Percentiles rank a stretch among this genome's conserved stretches.
phyloP scores from a whole-genome alignment of 2,888 invertebrate species.

The Galerucella calmariensis region DNA sequence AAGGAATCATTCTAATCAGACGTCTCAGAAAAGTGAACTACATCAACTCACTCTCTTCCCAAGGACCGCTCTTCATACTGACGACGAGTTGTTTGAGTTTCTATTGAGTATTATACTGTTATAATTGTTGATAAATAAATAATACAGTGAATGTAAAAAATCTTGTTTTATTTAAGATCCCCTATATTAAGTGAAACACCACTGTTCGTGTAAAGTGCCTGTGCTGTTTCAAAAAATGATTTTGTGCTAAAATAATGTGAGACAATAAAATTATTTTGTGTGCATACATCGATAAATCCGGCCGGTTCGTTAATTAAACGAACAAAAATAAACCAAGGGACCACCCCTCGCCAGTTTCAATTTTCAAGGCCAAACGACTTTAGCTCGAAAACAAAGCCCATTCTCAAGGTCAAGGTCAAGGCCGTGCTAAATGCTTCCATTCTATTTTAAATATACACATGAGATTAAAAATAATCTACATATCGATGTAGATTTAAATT shows the following conservation, averaged over 20 bases:
- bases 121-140: not conserved
- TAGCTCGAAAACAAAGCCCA: not conserved
- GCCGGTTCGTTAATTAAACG: not conserved
- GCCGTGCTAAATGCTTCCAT: not conserved
- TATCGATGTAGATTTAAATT: no score
- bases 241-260: no score
- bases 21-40: no score
- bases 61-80: no score
- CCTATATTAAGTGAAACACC: not conserved
- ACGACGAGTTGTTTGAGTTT: no score
- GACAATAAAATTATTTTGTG: no score
- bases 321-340: not conserved
- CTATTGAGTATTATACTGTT: no score
- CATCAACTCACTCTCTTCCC: no score
- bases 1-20: no score
- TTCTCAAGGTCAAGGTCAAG: conserved; percentile 31
- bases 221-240: not conserved
- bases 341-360: not conserved
- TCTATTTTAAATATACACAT: not conserved
- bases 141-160: not conserved
- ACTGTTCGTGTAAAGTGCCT: not conserved
- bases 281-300: not conserved
- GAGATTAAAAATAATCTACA: not conserved
- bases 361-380: not conserved
- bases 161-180: not conserved